Conservation (phyloP, 1,140 invertebrate species). For the Drosophila suzukii region DNA sequence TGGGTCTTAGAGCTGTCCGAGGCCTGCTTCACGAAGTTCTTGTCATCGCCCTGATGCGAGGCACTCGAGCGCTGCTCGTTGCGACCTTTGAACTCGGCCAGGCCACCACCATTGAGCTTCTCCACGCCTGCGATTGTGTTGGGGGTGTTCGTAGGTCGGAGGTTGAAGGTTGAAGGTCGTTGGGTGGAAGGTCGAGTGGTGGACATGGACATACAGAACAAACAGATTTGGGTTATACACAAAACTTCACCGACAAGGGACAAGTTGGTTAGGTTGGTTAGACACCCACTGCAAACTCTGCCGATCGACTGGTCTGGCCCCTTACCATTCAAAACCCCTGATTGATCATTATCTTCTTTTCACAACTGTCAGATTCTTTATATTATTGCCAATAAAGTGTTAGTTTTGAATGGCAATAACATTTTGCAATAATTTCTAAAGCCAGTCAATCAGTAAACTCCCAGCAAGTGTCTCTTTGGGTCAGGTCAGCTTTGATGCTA, state of each 20-base stretch:
- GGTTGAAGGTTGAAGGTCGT: conserved; percentile 12
- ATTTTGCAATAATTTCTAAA: too few relatives aligned
- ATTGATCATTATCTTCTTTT: not conserved
- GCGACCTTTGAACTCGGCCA: conserved; percentile 86
- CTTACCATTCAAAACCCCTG: not conserved
- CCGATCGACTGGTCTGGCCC: not conserved
- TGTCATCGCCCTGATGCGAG: conserved; percentile 87
- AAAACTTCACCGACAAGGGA: conserved; percentile 37
- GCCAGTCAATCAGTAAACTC: not conserved
- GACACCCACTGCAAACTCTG: not conserved
- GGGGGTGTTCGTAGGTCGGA: conserved; percentile 10
- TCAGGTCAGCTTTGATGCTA: not conserved
- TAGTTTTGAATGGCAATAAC: too few relatives aligned
- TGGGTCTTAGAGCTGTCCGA: conserved; percentile 86
- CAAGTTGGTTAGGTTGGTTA: conserved; percentile 26
- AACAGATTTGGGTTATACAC: conserved; percentile 43
- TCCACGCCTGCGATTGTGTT: conserved; percentile 84
- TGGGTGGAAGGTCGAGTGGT: conserved; percentile 33
- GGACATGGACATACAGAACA: conserved; percentile 64
- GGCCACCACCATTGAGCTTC: conserved; percentile 87
- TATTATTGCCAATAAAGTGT: too few relatives aligned
- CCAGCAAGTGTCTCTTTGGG: not conserved
- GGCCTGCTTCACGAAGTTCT: conserved; percentile 87
- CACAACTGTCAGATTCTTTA: too few relatives aligned
- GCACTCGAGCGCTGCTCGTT: conserved; percentile 86